Evolutionary conservation across 2,797 vertebrate genomes (phyloP).

Genomic region (Heliangelus exortis): DNA sequence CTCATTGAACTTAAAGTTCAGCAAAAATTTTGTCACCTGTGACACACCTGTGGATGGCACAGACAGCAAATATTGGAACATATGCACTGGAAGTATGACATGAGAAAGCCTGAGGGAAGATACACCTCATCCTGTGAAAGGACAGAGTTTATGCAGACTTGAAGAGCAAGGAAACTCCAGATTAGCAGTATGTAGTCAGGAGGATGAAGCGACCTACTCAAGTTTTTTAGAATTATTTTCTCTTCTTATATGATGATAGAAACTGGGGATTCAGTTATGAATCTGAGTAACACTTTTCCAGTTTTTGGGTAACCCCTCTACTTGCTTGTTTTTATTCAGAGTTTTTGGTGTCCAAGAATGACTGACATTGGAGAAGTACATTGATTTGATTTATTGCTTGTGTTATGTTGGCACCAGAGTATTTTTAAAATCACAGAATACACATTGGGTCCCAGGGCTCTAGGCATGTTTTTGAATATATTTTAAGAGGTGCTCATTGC

Average conservation of each 20-base stretch:
- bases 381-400: not conserved
- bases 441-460: not conserved
- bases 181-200: not conserved
- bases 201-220: not conserved
- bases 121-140: not conserved
- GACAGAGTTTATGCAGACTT: not conserved
- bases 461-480: not conserved
- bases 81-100: not conserved
- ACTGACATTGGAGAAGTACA: not conserved
- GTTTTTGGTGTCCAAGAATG: not conserved
- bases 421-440: not conserved
- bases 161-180: not conserved
- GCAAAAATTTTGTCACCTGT: not conserved
- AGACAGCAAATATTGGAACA: not conserved
- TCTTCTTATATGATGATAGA: not conserved
- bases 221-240: not conserved
- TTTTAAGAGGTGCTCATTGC: not conserved
- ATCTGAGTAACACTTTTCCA: not conserved
- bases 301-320: not conserved
- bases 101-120: not conserved
- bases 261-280: not conserved
- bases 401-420: not conserved
- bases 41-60: not conserved
- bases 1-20: not conserved
- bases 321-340: not conserved